Evolutionary conservation across 2,888 invertebrate genomes (phyloP), one percentile per base, ranked within the genome.

Genomic region (Pristionchus japonicus): DNA sequence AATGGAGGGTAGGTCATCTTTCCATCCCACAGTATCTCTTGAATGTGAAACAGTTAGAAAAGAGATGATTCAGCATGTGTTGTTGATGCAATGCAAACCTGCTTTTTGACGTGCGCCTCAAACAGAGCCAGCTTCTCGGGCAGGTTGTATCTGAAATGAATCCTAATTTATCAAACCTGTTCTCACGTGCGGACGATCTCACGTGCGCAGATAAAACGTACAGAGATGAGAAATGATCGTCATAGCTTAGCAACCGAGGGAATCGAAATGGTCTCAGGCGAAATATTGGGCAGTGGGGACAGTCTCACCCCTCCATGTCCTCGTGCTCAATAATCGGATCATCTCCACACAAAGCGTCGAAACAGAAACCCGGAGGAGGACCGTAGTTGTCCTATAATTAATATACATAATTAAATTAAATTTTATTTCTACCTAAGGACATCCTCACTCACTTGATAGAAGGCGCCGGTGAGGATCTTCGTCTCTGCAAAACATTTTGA

Each of bases 351-450:
- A 97, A 95, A 9, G 97, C 96, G 94, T 99, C 98, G 95, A 97
- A 99, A 93, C 98, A 98, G 95, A 98, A 98, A 0, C 98, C 98
- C 11, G 96, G 96, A 0, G 98, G 98, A 0, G 97, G 97, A 0
- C 96, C 96, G 94, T 98, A 98, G 0, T 96, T 96, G 92, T 97
- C 97, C 94, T 83, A 3, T 4, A 47, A 34, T 77, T 67, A 47
- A 40, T 4, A 47, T 80, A 80, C 15, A 34, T n/a, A 52, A n/a
- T 52, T 49, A 6, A 77, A 20, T 43, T 43, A 43, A 0, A 70
- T 27, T 23, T 31, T 74, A 27, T 15, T 17, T 31, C 9, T 1
- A 74, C 13, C 27, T 74, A 74, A 74, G 11, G 7, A 74, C 23
- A 74, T 1, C 34, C 34, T 31, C 34, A 27, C 40, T 23, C 17